Percentiles rank a stretch among this genome's conserved stretches.
Evolutionary conservation across 2,888 invertebrate genomes (phyloP).

Genomic region (Folsomia manolachei): DNA sequence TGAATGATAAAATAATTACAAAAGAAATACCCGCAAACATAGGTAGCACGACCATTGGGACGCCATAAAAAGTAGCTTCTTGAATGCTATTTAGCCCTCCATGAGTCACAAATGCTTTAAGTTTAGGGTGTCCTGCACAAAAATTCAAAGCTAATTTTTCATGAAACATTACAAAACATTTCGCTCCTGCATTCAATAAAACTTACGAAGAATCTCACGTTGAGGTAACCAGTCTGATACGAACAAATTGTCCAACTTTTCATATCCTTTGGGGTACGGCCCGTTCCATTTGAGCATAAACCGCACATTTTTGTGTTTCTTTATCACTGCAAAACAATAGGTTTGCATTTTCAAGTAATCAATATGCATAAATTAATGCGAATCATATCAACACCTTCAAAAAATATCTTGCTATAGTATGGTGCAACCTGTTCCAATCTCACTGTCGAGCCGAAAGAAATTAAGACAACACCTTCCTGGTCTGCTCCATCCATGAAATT

Average conservation of each 20-base stretch:
- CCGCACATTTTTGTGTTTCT: constrained; percentile 37
- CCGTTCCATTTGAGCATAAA: constrained; percentile 49
- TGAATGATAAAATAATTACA: neutral
- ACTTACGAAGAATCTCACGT: constrained; percentile 39
- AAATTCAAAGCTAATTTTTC: neutral
- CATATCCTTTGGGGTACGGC: constrained; percentile 33
- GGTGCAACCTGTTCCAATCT: constrained; percentile 37
- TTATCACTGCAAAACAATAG: no score
- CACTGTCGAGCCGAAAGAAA: constrained; percentile 48
- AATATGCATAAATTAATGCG: no score
- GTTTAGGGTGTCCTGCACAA: constrained; percentile 41
- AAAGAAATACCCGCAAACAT: constrained; percentile 34
- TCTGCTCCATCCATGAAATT: constrained; percentile 41
- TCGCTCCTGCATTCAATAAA: neutral
- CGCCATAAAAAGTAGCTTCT: constrained; percentile 45
- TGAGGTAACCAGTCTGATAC: constrained; percentile 49
- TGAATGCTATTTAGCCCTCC: constrained; percentile 45
- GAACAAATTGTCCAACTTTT: constrained; percentile 38
- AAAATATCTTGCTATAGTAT: constrained; percentile 41
- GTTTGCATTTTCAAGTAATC: no score
- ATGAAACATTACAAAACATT: no score
- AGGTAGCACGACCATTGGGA: constrained; percentile 44
- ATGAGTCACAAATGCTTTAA: constrained; percentile 43
- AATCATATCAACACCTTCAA: no score
- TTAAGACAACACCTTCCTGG: constrained; percentile 43